These are phyloP conservation scores for Heteromormyrus szaboi DNA, from an alignment of 2,797 vertebrate species.

Conservation along the genomic window DNA sequence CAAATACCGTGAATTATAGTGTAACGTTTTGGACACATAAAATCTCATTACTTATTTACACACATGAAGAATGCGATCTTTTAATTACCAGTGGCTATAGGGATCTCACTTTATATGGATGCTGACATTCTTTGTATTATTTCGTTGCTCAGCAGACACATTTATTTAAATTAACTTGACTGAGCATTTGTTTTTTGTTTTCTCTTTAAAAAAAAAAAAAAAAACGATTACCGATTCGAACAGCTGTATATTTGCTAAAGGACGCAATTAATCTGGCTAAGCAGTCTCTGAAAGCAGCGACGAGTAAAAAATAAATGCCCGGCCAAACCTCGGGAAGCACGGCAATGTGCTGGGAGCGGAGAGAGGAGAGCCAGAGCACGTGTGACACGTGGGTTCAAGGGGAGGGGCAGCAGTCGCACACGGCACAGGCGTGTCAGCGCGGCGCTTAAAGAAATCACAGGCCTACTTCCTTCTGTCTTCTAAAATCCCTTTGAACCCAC, in stretches of 20 bases:
- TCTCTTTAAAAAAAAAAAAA: neutral
- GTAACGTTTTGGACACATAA: slow-evolving; percentile 1
- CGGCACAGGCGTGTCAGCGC: neutral
- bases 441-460: slow-evolving; percentile 24
- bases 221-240: neutral
- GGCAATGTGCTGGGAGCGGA: neutral
- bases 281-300: neutral
- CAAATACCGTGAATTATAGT: slow-evolving; percentile 27
- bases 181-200: neutral
- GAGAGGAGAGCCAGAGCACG: neutral
- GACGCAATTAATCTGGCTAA: neutral
- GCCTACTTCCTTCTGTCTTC: slow-evolving; percentile 55
- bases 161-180: neutral
- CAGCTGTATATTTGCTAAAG: slow-evolving; percentile 9
- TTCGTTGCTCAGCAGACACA: neutral
- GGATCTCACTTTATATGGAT: neutral
- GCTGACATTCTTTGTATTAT: neutral
- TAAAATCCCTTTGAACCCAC: slow-evolving; percentile 46
- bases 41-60: neutral
- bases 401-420: neutral
- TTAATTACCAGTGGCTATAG: neutral
- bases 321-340: neutral
- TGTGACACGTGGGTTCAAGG: neutral
- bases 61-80: neutral
- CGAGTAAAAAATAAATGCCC: neutral